Percentiles rank a stretch among this genome's conserved stretches.
Conservation (phyloP, 2,888 invertebrate genomes). For the Synanthedon andrenaeformis region DNA sequence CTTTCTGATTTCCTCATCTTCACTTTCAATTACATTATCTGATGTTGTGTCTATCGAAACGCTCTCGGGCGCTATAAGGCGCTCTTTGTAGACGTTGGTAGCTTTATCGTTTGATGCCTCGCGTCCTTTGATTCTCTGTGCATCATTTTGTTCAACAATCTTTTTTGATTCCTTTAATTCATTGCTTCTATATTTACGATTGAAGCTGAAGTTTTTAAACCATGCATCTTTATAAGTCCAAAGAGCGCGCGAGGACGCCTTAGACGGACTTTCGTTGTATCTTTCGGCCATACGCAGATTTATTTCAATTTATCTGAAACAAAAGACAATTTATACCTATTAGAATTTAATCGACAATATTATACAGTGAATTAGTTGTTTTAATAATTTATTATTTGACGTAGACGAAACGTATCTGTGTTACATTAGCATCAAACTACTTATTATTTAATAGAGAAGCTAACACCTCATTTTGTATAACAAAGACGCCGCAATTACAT, state of each 20-base stretch:
- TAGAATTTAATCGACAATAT: not conserved
- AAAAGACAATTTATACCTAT: slow-evolving; percentile 23
- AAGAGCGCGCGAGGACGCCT: slow-evolving; percentile 59
- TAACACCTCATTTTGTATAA: slow-evolving; percentile 69
- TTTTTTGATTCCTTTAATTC: not conserved
- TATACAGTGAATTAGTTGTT: not conserved
- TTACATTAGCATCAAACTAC: slow-evolving; percentile 40
- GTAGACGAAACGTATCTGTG: slow-evolving; percentile 25
- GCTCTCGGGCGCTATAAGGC: slow-evolving; percentile 42
- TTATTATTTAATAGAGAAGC: slow-evolving; percentile 66
- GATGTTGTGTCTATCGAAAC: slow-evolving; percentile 17
- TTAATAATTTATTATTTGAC: slow-evolving; percentile 3
- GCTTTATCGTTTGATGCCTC: not conserved
- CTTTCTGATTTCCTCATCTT: slow-evolving; percentile 51
- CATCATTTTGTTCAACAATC: not conserved
- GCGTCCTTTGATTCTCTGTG: not conserved
- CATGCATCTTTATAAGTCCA: slow-evolving; percentile 46
- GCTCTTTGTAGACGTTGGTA: slow-evolving; percentile 5
- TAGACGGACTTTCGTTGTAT: slow-evolving; percentile 48
- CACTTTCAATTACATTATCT: slow-evolving; percentile 11
- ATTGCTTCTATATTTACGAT: not conserved
- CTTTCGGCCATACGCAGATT: slow-evolving; percentile 64
- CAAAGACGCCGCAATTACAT: slow-evolving; percentile 65
- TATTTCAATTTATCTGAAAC: slow-evolving; percentile 56
- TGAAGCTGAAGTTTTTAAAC: slow-evolving; percentile 15